A percentile compares a stretch with the other conserved stretches of the same genome.
phyloP scores from a whole-genome alignment of 2,888 invertebrate species.

The Spialia ferax region DNA sequence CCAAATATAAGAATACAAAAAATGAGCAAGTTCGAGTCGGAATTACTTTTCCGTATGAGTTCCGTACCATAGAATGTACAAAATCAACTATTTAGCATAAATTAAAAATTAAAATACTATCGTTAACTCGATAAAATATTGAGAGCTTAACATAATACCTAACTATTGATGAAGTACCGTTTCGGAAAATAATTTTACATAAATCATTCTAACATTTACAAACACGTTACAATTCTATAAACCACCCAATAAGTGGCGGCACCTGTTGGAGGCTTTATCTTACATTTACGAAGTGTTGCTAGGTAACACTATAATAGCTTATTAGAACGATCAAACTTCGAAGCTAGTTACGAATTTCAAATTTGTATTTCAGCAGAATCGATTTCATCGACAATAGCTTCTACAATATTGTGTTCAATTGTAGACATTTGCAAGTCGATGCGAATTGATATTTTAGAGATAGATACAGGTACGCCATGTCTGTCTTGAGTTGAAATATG shows the following conservation, averaged over 20 bases:
- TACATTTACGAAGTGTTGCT: neutral
- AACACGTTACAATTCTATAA: no score
- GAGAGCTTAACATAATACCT: no score
- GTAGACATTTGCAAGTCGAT: slow-evolving; percentile 1
- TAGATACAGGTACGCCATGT: neutral
- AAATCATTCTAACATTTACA: neutral
- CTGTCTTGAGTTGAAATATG: neutral
- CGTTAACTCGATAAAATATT: no score
- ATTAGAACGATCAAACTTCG: slow-evolving; percentile 13
- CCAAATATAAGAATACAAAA: no score
- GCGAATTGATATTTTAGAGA: slow-evolving; percentile 1
- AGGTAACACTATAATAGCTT: neutral
- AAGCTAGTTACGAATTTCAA: slow-evolving; percentile 15
- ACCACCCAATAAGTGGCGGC: neutral
- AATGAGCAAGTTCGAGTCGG: no score
- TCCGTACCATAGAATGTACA: no score
- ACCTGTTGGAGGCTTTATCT: neutral
- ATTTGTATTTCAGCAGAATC: slow-evolving; percentile 18
- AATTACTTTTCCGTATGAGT: no score
- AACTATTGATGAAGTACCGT: no score
- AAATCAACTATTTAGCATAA: no score
- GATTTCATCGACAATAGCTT: slow-evolving; percentile 16
- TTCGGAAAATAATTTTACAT: no score
- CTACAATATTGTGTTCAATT: slow-evolving; percentile 18
- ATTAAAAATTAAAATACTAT: no score